Conservation (phyloP, 2,113 vertebrate species). For the Serinus canaria region DNA sequence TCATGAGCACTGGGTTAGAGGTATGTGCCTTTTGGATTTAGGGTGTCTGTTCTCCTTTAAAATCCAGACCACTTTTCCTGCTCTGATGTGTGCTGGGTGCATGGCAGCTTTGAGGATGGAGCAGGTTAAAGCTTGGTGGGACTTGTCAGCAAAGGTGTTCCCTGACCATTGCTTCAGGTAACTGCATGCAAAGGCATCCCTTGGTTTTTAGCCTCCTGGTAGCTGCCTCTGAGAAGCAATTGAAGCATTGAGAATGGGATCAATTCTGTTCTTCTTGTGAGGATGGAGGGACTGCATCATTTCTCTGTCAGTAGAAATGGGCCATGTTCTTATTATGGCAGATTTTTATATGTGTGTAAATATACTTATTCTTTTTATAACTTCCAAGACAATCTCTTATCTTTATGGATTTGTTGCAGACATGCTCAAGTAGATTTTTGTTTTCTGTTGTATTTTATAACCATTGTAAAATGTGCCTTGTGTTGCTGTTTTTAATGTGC, state of each 20-base stretch:
- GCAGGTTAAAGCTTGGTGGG: neutral
- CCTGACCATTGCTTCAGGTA: neutral
- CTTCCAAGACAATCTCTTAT: conserved; percentile 1
- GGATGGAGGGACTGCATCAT: neutral
- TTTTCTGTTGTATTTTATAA: conserved; percentile 39
- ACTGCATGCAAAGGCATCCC: neutral
- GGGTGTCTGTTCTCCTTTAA: neutral
- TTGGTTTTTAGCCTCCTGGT: fast-evolving
- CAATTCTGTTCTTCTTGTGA: neutral
- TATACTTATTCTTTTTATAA: conserved; percentile 5
- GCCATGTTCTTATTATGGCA: neutral
- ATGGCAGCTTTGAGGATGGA: neutral
- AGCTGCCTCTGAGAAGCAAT: neutral
- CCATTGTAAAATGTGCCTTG: neutral
- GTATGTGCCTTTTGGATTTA: fast-evolving
- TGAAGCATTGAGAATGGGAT: neutral
- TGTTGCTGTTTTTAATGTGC: neutral
- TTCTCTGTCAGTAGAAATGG: neutral
- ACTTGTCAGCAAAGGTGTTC: neutral
- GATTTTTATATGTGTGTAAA: neutral
- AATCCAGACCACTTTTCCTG: neutral
- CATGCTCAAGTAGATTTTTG: neutral
- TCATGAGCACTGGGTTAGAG: neutral
- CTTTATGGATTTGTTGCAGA: conserved; percentile 34
- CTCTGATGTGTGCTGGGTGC: neutral